Evolutionary conservation across 1,140 invertebrate genomes (phyloP).

Genomic region (Pseudomyrmex pallidus): DNA sequence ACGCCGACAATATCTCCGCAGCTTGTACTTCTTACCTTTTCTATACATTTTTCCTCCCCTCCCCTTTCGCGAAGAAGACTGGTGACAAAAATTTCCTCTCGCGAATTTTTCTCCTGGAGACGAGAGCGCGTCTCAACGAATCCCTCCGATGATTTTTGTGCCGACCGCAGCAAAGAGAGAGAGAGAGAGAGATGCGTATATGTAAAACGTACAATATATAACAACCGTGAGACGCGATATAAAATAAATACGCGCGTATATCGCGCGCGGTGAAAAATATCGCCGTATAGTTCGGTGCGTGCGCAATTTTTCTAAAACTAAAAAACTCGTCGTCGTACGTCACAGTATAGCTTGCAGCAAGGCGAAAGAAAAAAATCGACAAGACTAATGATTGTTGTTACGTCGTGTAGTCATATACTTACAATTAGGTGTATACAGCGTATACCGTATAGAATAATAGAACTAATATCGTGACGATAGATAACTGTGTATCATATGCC

Average conservation of each 20-base stretch:
- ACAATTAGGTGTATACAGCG: constrained; percentile 52
- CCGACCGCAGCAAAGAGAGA: constrained; percentile 17
- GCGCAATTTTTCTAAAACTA: constrained; percentile 39
- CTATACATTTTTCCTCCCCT: constrained; percentile 34
- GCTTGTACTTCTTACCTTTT: constrained; percentile 52
- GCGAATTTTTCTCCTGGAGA: constrained; percentile 28
- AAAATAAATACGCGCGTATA: not conserved
- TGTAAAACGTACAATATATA: too few species aligned
- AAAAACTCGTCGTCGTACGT: constrained; percentile 18
- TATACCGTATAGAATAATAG: constrained; percentile 57
- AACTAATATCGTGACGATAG: constrained; percentile 28
- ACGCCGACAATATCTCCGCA: constrained; percentile 61
- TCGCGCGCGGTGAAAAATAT: constrained; percentile 1
- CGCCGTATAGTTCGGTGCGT: constrained; percentile 19
- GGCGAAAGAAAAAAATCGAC: constrained; percentile 23
- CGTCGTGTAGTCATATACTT: constrained; percentile 39
- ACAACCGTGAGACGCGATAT: constrained; percentile 6
- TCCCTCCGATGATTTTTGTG: constrained; percentile 48
- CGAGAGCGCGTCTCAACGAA: constrained; percentile 11
- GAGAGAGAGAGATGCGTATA: not conserved
- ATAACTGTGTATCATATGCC: not conserved
- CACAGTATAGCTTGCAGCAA: not conserved
- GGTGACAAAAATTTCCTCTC: constrained; percentile 12
- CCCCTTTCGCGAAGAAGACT: constrained; percentile 1
- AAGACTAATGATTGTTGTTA: constrained; percentile 59